These are phyloP conservation scores for Aphelocoma californica DNA, from an alignment of 2,797 vertebrate species.

Conservation along the genomic window DNA sequence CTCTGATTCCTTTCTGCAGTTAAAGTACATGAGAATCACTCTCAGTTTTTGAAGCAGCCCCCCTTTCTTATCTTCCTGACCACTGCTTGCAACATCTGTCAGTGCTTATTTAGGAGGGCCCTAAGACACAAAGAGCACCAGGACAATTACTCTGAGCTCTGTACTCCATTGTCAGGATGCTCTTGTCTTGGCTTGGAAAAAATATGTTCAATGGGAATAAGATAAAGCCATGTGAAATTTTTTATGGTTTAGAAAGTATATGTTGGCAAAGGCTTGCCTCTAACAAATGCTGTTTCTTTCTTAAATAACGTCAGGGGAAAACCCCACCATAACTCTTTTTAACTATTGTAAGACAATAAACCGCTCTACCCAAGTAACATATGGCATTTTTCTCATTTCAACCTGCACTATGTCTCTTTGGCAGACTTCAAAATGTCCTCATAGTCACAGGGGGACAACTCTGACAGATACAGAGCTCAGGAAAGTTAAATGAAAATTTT, in stretches of 20 bases:
- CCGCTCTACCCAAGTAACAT: slow-evolving; percentile 6
- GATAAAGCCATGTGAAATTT: neutral
- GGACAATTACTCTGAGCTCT: neutral
- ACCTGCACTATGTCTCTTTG: neutral
- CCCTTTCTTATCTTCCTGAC: slow-evolving; percentile 15
- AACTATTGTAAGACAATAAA: slow-evolving; percentile 6
- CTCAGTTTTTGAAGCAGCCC: neutral
- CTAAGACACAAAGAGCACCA: neutral
- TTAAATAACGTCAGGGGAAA: slow-evolving; percentile 27
- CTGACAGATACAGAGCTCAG: neutral
- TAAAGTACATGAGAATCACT: neutral
- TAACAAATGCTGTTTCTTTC: neutral
- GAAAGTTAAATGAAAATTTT: slow-evolving; percentile 25
- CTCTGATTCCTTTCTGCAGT: neutral
- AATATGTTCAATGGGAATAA: slow-evolving; percentile 21
- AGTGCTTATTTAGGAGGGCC: slow-evolving; percentile 7
- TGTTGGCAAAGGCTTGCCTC: slow-evolving; percentile 33
- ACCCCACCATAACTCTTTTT: neutral
- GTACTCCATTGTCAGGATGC: neutral
- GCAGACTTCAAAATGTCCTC: slow-evolving; percentile 1
- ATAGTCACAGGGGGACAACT: neutral
- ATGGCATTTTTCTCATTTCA: slow-evolving; percentile 23
- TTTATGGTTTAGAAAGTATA: slow-evolving; percentile 27
- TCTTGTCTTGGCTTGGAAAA: slow-evolving; percentile 29
- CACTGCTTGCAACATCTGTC: slow-evolving; percentile 29